Conservation (phyloP, 2,113 vertebrate species). For the Psittacus erithacus region DNA sequence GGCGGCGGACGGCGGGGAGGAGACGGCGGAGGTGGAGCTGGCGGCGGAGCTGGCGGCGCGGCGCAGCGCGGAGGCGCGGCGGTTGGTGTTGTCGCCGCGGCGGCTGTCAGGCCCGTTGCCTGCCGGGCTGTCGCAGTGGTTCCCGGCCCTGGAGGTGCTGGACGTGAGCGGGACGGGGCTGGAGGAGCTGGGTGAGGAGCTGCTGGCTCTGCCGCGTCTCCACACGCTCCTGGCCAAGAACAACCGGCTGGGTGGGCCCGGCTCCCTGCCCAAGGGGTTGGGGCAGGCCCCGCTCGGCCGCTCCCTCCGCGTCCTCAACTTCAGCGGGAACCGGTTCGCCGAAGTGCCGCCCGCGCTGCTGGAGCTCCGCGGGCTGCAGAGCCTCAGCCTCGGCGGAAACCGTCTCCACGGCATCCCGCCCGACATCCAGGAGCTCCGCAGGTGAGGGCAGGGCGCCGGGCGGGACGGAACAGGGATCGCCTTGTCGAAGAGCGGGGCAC, state of each 20-base stretch:
- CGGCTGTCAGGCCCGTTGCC: slow-evolving; percentile 77
- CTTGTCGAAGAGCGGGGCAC: background rate
- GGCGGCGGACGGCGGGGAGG: background rate
- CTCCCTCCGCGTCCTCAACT: slow-evolving; percentile 90
- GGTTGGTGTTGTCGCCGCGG: slow-evolving; percentile 85
- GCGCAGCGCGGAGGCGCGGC: slow-evolving; percentile 74
- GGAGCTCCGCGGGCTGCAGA: slow-evolving; percentile 85
- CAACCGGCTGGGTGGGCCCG: slow-evolving; percentile 88
- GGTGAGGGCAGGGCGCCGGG: slow-evolving; percentile 73
- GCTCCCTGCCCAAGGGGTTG: slow-evolving; percentile 88
- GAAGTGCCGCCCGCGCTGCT: slow-evolving; percentile 85
- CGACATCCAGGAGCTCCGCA: slow-evolving; percentile 89
- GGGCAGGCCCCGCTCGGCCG: slow-evolving; percentile 76
- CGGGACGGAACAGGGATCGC: background rate
- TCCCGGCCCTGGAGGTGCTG: slow-evolving; percentile 86
- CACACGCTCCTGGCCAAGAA: slow-evolving; percentile 92
- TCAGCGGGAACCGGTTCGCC: slow-evolving; percentile 93
- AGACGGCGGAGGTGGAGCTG: slow-evolving; percentile 70
- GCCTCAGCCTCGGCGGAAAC: slow-evolving; percentile 95
- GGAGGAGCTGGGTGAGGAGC: slow-evolving; percentile 80
- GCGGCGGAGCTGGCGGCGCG: slow-evolving; percentile 67
- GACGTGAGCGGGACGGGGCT: slow-evolving; percentile 93
- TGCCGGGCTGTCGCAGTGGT: slow-evolving; percentile 76
- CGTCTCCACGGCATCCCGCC: slow-evolving; percentile 88
- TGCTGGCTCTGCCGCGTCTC: slow-evolving; percentile 81